phyloP scores from a whole-genome alignment of 2,797 vertebrate genomes.

The Sarcoramphus papa region DNA sequence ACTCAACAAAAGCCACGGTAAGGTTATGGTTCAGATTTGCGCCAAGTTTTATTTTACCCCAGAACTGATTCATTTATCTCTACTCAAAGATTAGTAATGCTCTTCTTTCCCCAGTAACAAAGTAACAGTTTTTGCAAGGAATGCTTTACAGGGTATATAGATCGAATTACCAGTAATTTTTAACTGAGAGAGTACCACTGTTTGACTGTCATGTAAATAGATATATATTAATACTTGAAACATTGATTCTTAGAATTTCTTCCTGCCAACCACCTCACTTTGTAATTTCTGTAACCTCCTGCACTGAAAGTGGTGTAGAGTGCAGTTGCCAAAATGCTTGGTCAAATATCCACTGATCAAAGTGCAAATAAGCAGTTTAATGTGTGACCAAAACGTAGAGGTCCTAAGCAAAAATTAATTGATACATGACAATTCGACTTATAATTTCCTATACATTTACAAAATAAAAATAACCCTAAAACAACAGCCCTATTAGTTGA shows the following conservation, averaged over 20 bases:
- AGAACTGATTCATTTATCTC: neutral
- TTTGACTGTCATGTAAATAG: neutral
- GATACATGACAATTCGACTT: neutral
- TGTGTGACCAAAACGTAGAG: neutral
- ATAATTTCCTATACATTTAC: neutral
- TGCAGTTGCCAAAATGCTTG: neutral
- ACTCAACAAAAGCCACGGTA: neutral
- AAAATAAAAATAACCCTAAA: neutral
- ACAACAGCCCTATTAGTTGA: neutral
- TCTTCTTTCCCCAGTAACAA: neutral
- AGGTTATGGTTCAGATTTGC: neutral
- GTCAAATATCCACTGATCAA: neutral
- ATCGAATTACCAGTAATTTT: neutral
- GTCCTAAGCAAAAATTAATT: neutral
- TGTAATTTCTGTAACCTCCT: neutral
- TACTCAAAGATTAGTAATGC: neutral
- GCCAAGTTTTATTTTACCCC: neutral
- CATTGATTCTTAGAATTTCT: neutral
- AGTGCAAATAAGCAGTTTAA: neutral
- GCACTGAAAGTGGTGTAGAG: neutral
- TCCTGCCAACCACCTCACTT: neutral
- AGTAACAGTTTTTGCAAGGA: neutral
- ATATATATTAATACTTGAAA: neutral
- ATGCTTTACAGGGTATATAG: neutral
- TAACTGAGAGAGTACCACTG: neutral